Evolutionary conservation across 2,888 invertebrate species (phyloP), one percentile per base, ranked within the genome.

Genomic region (Autographa gamma): DNA sequence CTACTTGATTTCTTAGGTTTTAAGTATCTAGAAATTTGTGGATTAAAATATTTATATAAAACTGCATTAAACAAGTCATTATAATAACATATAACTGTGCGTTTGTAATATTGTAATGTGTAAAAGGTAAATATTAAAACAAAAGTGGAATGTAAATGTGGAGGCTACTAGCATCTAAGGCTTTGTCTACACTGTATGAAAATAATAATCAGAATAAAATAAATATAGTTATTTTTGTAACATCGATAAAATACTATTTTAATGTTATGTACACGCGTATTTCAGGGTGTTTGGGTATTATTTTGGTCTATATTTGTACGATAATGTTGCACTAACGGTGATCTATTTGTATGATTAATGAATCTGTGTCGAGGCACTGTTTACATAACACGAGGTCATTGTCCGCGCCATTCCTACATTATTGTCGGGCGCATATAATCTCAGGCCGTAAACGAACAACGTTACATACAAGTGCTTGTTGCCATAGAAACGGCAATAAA

Each of bases 301-400:
- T 92, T 93, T 94, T 95, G 95, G 95, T 95, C 94, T 95, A 89
- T 91, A 91, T 90, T 95, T 95, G 95, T 95, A 94, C 95, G 93
- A 91, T 93, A 77, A 88, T 84, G 92, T 94, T 94, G 93, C 90
- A 93, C 92, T 94, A 92, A 92, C 76, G 87, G 92, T 92, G 90
- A 83, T 83, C 85, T 90, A 84, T 88, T 83, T 79, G 69, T 82
- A 80, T 81, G 73, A 72, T 74, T 79, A 73, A 68, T 75, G 74
- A 64, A 71, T 63, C 80, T 88, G 87, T 89, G 83, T 88, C 83
- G 90, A 92, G 92, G 91, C 93, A 91, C 93, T 89, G 91, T 79
- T 82, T 60, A 75, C 68, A 64, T 60, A 68, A 71, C 76, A 16
- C 63, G 71, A 65, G 19, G 73, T 77, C 68, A 73, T 63, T 31